Evolutionary conservation across 2,797 vertebrate species (phyloP).

Genomic region (Nasua narica): DNA sequence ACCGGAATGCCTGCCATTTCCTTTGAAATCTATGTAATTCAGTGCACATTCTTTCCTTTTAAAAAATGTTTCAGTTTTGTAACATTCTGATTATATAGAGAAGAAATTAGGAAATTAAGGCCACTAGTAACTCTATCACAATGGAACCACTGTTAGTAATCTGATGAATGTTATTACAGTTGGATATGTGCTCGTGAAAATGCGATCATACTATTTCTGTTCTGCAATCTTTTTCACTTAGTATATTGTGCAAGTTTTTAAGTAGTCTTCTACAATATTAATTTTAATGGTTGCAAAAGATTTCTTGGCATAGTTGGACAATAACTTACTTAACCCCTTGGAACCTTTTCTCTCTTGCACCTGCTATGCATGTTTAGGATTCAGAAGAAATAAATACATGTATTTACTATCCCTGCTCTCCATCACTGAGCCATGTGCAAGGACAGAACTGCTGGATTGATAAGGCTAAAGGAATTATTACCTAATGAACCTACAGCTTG

Average conservation of each 20-base stretch:
- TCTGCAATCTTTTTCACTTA: neutral
- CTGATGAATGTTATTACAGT: neutral
- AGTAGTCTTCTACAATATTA: neutral
- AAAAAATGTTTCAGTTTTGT: neutral
- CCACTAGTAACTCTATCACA: neutral
- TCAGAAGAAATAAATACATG: neutral
- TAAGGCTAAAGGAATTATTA: neutral
- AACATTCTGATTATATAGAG: neutral
- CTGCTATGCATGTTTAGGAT: neutral
- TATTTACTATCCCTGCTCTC: neutral
- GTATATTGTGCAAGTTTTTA: neutral
- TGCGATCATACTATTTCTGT: neutral
- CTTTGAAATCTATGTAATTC: neutral
- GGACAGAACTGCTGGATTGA: neutral
- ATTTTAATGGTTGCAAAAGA: neutral
- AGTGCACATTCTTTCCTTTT: neutral
- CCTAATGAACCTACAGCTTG: neutral
- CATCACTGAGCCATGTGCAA: neutral
- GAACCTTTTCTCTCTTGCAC: neutral
- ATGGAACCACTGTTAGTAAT: neutral
- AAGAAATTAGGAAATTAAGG: conserved; percentile 28
- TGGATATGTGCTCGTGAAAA: neutral
- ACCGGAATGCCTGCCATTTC: neutral
- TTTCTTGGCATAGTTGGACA: neutral
- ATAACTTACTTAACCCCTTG: neutral